Evolutionary conservation across 2,888 invertebrate genomes (phyloP), one percentile per base, ranked within the genome.

Genomic region (Sturmia bella): DNA sequence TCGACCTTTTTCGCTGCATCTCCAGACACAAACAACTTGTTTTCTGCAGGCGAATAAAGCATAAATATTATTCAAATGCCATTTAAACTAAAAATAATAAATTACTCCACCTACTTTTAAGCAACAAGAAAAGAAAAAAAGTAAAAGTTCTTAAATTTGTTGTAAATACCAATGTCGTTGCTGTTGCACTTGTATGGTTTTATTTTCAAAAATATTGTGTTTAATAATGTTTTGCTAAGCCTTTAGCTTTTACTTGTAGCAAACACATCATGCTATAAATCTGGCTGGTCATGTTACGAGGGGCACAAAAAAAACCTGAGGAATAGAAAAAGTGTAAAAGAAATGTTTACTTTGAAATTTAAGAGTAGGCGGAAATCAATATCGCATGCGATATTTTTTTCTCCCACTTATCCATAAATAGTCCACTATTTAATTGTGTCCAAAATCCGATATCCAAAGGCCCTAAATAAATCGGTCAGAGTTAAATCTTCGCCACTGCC

Each of bases 61-160:
- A 74, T 57, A 74, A 66, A 66, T 74, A 56, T 48, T 24, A 75
- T 56, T 37, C 50, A 68, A 76, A 54, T 61, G 43, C 52, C 68
- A 76, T 68, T 43, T 59, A 32, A 59, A 68, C 50, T 68, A 68
- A 48, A 68, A 75, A 68, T 68, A 76, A 76, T 68, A 76, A 76
- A 68, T 76, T 52, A 68, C 68, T 76, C 52, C 57, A 50, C 57
- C 66, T 68, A 21, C 50, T 68, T 61, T 27, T 21, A 43, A 39
- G 50, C 41, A 27, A 59, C 27, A 56, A 24, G 7, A 17, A 37
- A 5, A 2, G 15, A 27, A 70, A 76, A 73, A 61, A 68, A 76
- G 68, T 59, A 68, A 76, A 76, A 76, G 66, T 75, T 75, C 21
- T 75, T 41, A 11, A 59, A 24, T 32, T 37, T 41, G 24, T 41